Evolutionary conservation across 2,888 invertebrate genomes (phyloP), one percentile per base, ranked within the genome.

Genomic region (Zhuqinia jingwanae): DNA sequence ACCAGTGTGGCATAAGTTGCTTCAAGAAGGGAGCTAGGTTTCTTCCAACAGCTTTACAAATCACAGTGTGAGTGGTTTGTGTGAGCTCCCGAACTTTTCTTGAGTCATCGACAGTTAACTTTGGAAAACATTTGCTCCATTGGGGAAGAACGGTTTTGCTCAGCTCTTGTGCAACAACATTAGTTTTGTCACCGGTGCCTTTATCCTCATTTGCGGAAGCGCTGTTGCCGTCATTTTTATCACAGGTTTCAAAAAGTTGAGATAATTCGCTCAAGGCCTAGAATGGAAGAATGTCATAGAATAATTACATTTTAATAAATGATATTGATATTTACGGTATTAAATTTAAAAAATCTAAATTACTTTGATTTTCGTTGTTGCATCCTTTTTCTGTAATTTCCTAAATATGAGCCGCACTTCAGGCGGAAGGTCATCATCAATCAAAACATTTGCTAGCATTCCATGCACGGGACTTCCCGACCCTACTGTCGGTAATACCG

Each of bases 1-100:
- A 95, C 98, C 98, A 98, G 2, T 95, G 94, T 0, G 97, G 97
- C 92, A 93, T 95, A 87, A 98, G 92, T 92, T 94, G 95, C 91
- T 95, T 95, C 78, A 98, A 93, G 92, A 95, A 95, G 0, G 96
- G 96, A 0, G 97, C 98, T 87, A 96, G 93, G 90, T 95, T 95
- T 30, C 96, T 95, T 60, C 96, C 96, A 85, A 95, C 95, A 92
- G 94, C 63, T 65, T 84, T 88, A 45, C 88, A 89, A 68, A 90
- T 85, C 0, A 85, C 53, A 11, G 87, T 75, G 10, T 89, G 82
- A 0, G 89, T 73, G 27, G 76, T 42, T 27, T 90, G 88, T 11
- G 85, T 65, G 8, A 88, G 63, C 58, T 90, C 90, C 10, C 89
- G 76, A 36, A 90, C 90, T 87, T 90, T 90, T 27, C 88, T 63